Evolutionary conservation across 2,888 invertebrate species (phyloP).

Genomic region (Sclerodermus sp.): DNA sequence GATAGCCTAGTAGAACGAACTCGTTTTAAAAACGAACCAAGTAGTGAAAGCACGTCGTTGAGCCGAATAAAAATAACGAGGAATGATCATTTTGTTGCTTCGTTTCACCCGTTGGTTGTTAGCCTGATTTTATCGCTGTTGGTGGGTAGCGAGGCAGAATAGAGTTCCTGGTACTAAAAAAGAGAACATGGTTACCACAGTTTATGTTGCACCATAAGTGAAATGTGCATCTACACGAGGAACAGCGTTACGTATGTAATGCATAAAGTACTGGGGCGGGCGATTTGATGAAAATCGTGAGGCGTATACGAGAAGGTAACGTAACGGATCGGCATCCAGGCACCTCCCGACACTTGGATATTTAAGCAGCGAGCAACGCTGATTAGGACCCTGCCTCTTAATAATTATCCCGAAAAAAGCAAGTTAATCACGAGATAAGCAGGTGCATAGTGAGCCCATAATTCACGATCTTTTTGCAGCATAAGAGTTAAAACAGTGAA

Average conservation of each 20-base stretch:
- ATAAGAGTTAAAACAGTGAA: too few relatives aligned
- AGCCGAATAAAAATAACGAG: constrained; percentile 18
- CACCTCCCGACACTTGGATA: too few relatives aligned
- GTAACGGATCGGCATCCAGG: too few relatives aligned
- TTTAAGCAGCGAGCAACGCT: too few relatives aligned
- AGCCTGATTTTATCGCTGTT: background rate
- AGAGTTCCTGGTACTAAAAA: constrained; percentile 22
- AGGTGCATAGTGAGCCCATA: too few relatives aligned
- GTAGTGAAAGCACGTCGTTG: constrained; percentile 4
- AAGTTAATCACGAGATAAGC: too few relatives aligned
- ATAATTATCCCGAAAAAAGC: too few relatives aligned
- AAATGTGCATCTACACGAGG: constrained; percentile 31
- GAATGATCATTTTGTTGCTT: constrained; percentile 13
- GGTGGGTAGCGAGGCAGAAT: background rate
- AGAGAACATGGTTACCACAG: constrained; percentile 14
- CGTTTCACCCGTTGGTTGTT: constrained; percentile 5
- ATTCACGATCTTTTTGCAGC: too few relatives aligned
- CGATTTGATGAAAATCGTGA: background rate
- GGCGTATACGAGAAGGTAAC: too few relatives aligned
- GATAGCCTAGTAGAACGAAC: too few relatives aligned
- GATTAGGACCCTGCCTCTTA: too few relatives aligned
- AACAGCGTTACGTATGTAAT: constrained; percentile 35
- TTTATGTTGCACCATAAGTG: constrained; percentile 34
- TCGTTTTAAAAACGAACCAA: too few relatives aligned
- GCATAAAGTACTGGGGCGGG: constrained; percentile 2